Percentiles rank a stretch among this genome's conserved stretches.
phyloP scores from a whole-genome alignment of 2,888 invertebrate species.

The Emmelina monodactyla region DNA sequence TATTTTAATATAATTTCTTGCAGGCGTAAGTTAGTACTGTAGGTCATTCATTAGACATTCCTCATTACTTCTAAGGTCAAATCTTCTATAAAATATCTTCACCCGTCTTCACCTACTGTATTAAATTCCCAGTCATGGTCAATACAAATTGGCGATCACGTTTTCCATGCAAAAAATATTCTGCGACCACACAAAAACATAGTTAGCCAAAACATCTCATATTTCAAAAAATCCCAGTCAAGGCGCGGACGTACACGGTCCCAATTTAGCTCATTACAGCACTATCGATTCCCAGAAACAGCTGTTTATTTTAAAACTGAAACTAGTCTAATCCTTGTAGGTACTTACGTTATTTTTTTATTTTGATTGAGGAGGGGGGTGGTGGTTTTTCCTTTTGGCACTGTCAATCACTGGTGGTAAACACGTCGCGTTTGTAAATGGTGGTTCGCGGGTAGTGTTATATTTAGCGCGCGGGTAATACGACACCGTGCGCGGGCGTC shows the following conservation, averaged over 20 bases:
- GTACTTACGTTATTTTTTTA: not conserved
- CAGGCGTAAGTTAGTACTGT: too few species aligned
- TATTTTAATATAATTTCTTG: too few species aligned
- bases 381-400: slow-evolving; percentile 55
- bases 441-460: slow-evolving; percentile 60
- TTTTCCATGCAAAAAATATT: not conserved
- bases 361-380: slow-evolving; percentile 23
- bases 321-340: slow-evolving; percentile 25
- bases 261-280: slow-evolving; percentile 50
- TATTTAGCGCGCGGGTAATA: slow-evolving; percentile 63
- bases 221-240: slow-evolving; percentile 28
- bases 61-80: slow-evolving; percentile 1
- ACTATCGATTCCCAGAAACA: slow-evolving; percentile 50
- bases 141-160: too few species aligned
- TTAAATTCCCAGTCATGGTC: too few species aligned
- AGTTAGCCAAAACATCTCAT: slow-evolving; percentile 25
- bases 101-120: too few species aligned
- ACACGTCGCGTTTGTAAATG: slow-evolving; percentile 63
- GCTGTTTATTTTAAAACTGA: slow-evolving; percentile 58
- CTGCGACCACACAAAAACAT: slow-evolving; percentile 10
- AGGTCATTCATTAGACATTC: too few species aligned
- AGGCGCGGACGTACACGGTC: slow-evolving; percentile 19
- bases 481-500: slow-evolving; percentile 58
- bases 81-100: not conserved
- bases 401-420: slow-evolving; percentile 65